Conservation (phyloP, 2,797 vertebrate species). For the Eospalax fontanierii region DNA sequence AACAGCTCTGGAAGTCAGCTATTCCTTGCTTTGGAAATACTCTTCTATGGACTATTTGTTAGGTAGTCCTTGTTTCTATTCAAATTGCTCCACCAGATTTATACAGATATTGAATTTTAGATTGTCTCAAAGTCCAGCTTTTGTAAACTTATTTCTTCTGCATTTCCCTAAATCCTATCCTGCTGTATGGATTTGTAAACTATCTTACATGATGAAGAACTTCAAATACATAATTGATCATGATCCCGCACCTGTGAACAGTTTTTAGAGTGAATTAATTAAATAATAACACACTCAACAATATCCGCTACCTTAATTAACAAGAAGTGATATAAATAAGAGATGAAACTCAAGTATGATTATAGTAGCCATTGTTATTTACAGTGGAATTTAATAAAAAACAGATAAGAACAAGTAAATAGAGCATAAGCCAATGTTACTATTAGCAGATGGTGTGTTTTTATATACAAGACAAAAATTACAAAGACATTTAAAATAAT, state of each 20-base stretch:
- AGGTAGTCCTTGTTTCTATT: background rate
- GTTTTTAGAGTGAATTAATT: background rate
- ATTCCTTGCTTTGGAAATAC: background rate
- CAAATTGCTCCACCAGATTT: background rate
- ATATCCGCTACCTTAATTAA: background rate
- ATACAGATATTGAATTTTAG: background rate
- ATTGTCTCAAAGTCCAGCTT: background rate
- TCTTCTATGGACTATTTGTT: background rate
- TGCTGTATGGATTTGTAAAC: background rate
- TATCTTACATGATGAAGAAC: background rate
- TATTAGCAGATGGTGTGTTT: background rate
- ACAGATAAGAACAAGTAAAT: background rate
- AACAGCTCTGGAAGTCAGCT: background rate
- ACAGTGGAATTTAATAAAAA: background rate
- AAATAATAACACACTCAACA: background rate
- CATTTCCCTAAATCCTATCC: background rate
- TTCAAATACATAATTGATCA: background rate
- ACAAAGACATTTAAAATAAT: background rate
- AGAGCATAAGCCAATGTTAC: background rate
- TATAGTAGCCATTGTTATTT: background rate
- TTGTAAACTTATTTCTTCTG: background rate
- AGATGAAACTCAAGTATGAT: background rate
- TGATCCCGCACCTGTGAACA: background rate
- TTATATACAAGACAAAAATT: constrained; percentile 8
- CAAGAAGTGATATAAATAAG: background rate